phyloP scores from a whole-genome alignment of 2,797 vertebrate species.

The Melanotaenia boesemani region DNA sequence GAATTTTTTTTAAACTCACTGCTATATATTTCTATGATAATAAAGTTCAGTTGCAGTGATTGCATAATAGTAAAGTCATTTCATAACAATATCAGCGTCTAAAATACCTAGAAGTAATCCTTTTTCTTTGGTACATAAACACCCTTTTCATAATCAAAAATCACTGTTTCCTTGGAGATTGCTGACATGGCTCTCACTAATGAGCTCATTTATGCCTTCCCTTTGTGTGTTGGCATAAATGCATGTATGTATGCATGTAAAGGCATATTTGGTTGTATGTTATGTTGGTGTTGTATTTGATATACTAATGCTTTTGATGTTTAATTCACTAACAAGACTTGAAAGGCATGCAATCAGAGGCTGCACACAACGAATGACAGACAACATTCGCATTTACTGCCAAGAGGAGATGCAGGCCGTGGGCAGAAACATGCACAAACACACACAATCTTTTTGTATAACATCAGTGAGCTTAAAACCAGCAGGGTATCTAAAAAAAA shows the following conservation, averaged over 20 bases:
- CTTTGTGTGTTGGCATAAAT: conserved; percentile 4
- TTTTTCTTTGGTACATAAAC: conserved; percentile 9
- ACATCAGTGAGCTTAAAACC: conserved; percentile 18
- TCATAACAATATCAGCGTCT: background rate
- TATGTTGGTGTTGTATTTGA: conserved; percentile 51
- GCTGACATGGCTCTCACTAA: conserved; percentile 42
- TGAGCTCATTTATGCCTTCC: conserved; percentile 46
- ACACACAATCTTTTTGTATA: conserved; percentile 23
- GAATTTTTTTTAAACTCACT: background rate
- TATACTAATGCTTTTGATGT: conserved; percentile 68
- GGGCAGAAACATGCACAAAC: conserved; percentile 19
- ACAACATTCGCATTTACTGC: conserved; percentile 32
- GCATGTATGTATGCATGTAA: conserved; percentile 1
- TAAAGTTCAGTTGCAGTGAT: background rate
- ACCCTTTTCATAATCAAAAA: conserved; percentile 43
- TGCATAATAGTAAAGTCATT: conserved; percentile 4
- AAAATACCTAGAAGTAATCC: conserved; percentile 14
- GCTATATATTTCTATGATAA: background rate
- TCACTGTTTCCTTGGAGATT: conserved; percentile 24
- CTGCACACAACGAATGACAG: conserved; percentile 38
- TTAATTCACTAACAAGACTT: conserved; percentile 58
- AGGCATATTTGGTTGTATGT: conserved; percentile 23
- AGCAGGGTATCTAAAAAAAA: background rate
- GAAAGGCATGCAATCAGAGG: conserved; percentile 40
- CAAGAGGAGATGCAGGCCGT: conserved; percentile 19